Conservation (phyloP, 2,797 vertebrate genomes). For the Sphenodon punctatus region DNA sequence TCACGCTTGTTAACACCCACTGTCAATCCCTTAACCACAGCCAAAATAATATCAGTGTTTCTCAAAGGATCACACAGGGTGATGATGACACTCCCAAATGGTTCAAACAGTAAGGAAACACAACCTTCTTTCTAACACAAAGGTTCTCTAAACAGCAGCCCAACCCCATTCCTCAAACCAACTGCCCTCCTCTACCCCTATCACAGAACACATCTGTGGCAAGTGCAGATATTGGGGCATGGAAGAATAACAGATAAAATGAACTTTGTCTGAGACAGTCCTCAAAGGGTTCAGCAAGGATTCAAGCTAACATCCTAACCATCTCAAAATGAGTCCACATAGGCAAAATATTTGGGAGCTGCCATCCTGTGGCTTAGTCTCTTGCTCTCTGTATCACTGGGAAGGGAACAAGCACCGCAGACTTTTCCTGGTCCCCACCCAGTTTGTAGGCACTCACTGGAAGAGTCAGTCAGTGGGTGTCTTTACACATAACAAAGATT, state of each 20-base stretch:
- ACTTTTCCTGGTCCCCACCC: neutral
- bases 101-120: no score
- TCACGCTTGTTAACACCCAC: no score
- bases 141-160: no score
- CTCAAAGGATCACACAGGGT: no score
- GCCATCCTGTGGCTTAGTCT: neutral
- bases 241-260: neutral
- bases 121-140: no score
- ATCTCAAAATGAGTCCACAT: no score
- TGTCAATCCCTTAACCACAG: no score
- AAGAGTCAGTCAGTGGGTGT: no score
- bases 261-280: rapidly evolving
- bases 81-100: no score
- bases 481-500: no score
- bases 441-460: neutral
- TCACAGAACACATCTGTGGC: rapidly evolving
- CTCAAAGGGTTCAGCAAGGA: rapidly evolving
- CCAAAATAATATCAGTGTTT: no score
- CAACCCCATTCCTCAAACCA: neutral
- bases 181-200: neutral
- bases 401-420: neutral
- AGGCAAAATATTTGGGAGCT: neutral
- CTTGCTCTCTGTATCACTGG: neutral
- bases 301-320: no score
- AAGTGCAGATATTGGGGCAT: neutral